Evolutionary conservation across 2,113 vertebrate species (phyloP), one percentile per base, ranked within the genome.

Genomic region (Cyprinus carpio): DNA sequence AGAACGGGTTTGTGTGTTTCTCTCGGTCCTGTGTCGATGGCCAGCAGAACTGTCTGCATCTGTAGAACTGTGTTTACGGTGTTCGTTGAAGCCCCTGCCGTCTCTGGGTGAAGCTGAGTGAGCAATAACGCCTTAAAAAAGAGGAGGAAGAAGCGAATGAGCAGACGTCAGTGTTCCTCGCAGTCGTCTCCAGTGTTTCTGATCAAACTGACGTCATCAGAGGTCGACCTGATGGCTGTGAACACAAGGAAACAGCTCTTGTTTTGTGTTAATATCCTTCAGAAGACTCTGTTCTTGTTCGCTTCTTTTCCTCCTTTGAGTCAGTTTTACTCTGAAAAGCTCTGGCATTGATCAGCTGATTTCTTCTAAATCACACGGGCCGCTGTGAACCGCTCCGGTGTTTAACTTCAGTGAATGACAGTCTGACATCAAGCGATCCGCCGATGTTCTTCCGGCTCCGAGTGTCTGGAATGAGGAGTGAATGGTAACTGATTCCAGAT

Each of bases 51-150:
- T n/a, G 8, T 34, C 75, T 2, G 51, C 20, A 1, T 9, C 4
- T 78, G 49, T 54, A 7, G 23, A 58, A 7, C 18, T 13, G n/a
- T 49, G 23, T 23, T 16, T 16, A 25, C 2, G 1, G 64, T 23
- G 58, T 75, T 43, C 1, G 0, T 64, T 56, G 29, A n/a, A 62
- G 51, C 34, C 51, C 54, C 29, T 64, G 23, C 51, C 4, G 67
- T 60, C 11, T 49, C 25, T 23, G 25, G 2, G 8, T 15, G 74
- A 69, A 58, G 25, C 56, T 40, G 40, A 72, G 60, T 84, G 82
- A 92, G 85, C 82, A 76, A 86, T 88, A 86, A 92, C 85, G 86
- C 90, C 91, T 89, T 91, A 90, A 88, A 88, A 89, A 83, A 72
- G 86, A 88, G 78, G 74, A 8, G 13, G 27, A n/a, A 1, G 6